Percentiles rank a stretch among this genome's conserved stretches.
Evolutionary conservation across 2,113 vertebrate species (phyloP).

Genomic region (Chionis minor): DNA sequence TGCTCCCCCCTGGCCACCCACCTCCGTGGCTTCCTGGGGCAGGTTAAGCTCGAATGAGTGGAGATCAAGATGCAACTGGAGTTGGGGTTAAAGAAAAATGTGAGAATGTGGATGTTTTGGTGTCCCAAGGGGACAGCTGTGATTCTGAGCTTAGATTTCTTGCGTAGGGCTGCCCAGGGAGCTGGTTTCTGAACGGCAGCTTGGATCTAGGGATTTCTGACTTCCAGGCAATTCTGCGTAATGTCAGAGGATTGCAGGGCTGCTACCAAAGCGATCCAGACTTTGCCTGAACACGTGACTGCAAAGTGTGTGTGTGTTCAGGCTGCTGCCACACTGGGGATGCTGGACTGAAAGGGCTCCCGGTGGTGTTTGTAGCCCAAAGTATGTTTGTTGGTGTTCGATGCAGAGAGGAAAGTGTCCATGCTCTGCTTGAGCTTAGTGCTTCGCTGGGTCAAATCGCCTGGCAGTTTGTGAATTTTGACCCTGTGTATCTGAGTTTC

Average conservation of each 20-base stretch:
- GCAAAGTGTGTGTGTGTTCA: fast-evolving
- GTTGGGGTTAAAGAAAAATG: neutral
- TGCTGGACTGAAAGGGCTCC: neutral
- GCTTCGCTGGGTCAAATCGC: fast-evolving
- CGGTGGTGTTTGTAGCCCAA: neutral
- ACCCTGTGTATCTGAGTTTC: neutral
- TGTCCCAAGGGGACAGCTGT: neutral
- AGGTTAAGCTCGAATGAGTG: neutral
- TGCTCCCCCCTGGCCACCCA: neutral
- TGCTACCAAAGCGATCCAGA: neutral
- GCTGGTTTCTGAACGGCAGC: neutral
- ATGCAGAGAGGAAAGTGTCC: neutral
- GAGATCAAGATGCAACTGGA: neutral
- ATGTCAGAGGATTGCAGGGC: neutral
- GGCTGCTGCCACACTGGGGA: neutral
- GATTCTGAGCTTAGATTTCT: neutral
- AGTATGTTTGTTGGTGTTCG: fast-evolving
- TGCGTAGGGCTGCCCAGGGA: neutral
- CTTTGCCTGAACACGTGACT: neutral
- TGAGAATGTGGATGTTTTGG: neutral
- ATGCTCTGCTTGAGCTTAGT: neutral
- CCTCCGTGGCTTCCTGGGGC: neutral
- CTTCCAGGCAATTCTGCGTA: neutral
- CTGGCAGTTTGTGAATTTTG: neutral
- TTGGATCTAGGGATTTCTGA: neutral